Evolutionary conservation across 2,888 invertebrate genomes (phyloP), one percentile per base, ranked within the genome.

Genomic region (Urechis unicinctus): DNA sequence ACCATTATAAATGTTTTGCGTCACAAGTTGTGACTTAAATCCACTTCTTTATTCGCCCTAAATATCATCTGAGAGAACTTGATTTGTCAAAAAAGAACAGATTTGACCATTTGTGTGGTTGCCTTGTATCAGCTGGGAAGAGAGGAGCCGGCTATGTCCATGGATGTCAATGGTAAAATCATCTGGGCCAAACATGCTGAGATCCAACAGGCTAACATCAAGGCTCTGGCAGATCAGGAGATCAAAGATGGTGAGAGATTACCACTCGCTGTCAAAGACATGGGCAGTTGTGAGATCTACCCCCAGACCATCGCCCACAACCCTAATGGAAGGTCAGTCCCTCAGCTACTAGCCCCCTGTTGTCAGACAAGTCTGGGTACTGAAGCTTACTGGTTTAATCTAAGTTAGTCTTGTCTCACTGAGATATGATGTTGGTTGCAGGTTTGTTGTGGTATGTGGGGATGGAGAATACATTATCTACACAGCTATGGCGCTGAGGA

Each of bases 381-480:
- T 36, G 41, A n/a, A n/a, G n/a, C n/a, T n/a, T n/a, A n/a, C n/a
- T n/a, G n/a, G n/a, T n/a, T n/a, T n/a, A n/a, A n/a, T n/a, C n/a
- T n/a, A n/a, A n/a, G n/a, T n/a, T n/a, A n/a, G n/a, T n/a, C n/a
- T n/a, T n/a, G n/a, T n/a, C n/a, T n/a, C n/a, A n/a, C n/a, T n/a
- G n/a, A n/a, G n/a, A n/a, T n/a, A n/a, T n/a, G n/a, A n/a, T n/a
- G n/a, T n/a, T n/a, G n/a, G n/a, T n/a, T n/a, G n/a, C 26, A 82
- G 86, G 66, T 87, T 87, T 79, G 87, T 91, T 3, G 97, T 96
- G 0, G 97, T 97, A 1, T 98, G 98, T 73, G 98, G 98, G 1
- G 98, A 99, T 78, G 98, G 98, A 17, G 98, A 99, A 78, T 99
- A 96, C 78, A 98, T 99, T 50, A 97, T 99, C 68, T 98, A 99